Conservation (phyloP, 2,888 invertebrate genomes). For the Latrodectus elegans region DNA sequence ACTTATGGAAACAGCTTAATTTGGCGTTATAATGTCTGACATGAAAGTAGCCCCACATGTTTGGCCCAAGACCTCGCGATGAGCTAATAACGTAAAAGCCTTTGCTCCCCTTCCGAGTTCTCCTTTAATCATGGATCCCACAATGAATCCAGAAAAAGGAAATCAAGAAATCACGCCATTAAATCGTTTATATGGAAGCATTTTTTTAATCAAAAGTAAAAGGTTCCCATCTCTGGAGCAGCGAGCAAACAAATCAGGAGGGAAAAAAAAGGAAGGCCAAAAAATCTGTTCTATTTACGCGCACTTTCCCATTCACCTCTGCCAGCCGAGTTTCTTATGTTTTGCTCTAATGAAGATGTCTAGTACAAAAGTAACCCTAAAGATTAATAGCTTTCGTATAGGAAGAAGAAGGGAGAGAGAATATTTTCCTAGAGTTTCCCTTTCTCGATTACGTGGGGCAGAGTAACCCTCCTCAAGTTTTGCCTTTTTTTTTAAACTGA, state of each 20-base stretch:
- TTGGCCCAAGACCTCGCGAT: slow-evolving; percentile 18
- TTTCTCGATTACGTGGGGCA: background rate
- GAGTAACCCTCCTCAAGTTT: background rate
- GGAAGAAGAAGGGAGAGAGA: slow-evolving; percentile 2
- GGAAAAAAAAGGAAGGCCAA: slow-evolving; percentile 11
- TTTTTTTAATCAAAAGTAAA: slow-evolving; percentile 69
- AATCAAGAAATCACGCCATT: slow-evolving; percentile 67
- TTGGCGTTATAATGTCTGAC: slow-evolving; percentile 24
- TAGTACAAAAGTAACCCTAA: slow-evolving; percentile 53
- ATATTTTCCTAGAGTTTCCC: slow-evolving; percentile 31
- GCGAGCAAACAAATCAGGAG: slow-evolving; percentile 52
- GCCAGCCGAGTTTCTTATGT: slow-evolving; percentile 52
- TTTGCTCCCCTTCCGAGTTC: slow-evolving; percentile 13
- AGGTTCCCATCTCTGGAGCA: slow-evolving; percentile 42
- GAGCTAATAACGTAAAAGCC: slow-evolving; percentile 56
- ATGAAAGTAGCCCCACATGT: slow-evolving; percentile 1
- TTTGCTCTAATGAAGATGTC: slow-evolving; percentile 67
- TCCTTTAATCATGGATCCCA: slow-evolving; percentile 60
- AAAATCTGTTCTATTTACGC: slow-evolving; percentile 19
- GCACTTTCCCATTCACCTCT: slow-evolving; percentile 33
- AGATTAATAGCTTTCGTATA: slow-evolving; percentile 64
- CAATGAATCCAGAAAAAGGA: slow-evolving; percentile 46
- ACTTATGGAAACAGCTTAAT: slow-evolving; percentile 37
- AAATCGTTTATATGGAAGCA: slow-evolving; percentile 67
- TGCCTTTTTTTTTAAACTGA: background rate